A percentile compares a stretch with the other conserved stretches of the same genome.
Conservation (phyloP, 1,140 invertebrate species). For the Apis dorsata region DNA sequence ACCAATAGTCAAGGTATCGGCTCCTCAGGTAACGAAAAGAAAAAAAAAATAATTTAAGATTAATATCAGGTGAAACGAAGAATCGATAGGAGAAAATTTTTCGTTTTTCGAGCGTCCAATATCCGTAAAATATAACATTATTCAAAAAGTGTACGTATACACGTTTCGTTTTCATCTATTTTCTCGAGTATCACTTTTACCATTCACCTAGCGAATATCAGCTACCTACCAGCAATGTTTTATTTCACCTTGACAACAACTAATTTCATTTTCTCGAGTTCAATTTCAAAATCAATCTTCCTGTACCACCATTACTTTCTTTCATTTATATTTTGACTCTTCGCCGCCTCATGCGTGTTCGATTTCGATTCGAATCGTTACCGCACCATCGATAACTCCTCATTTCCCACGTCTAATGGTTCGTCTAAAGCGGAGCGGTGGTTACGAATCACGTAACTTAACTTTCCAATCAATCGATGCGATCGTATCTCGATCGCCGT, state of each 20-base stretch:
- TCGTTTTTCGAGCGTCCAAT: neutral
- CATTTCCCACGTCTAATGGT: constrained; percentile 15
- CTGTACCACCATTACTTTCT: neutral
- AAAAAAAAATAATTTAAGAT: neutral
- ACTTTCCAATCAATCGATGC: constrained; percentile 2
- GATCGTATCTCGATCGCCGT: constrained; percentile 20
- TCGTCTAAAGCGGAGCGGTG: neutral
- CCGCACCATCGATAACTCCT: neutral
- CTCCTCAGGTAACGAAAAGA: constrained; percentile 29
- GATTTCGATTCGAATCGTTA: neutral
- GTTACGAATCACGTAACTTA: constrained; percentile 16
- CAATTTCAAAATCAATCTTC: neutral
- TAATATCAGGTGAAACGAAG: neutral
- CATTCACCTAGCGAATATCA: neutral
- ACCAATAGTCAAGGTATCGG: constrained; percentile 28
- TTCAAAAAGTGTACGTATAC: neutral
- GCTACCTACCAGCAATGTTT: neutral
- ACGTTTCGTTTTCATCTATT: neutral
- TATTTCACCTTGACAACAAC: neutral
- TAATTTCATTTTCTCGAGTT: neutral
- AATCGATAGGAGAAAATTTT: neutral
- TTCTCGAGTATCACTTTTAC: too few relatives aligned
- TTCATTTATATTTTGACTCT: neutral
- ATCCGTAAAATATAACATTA: neutral
- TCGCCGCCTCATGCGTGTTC: neutral